Evolutionary conservation across 2,797 vertebrate genomes (phyloP), one percentile per base, ranked within the genome.

Genomic region (Mormyrops boulengeri): DNA sequence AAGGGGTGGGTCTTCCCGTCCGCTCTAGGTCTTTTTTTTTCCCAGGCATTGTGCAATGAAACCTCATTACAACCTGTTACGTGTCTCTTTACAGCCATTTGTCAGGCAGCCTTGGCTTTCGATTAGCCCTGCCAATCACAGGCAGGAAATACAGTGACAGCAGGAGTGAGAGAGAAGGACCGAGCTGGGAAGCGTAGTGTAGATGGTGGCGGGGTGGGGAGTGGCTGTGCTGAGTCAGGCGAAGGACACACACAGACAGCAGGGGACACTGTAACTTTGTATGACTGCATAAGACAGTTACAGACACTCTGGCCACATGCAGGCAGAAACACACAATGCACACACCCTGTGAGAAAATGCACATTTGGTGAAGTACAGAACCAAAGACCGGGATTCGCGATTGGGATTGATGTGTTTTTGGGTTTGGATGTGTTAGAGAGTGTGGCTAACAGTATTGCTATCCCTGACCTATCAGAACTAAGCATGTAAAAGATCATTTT

Each of bases 1-100:
- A 98, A 98, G 90, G 98, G 98, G 98, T 99, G 89, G 95, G 97
- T 94, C 7, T 19, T 2, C 2, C 26, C 4, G 1, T 9, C 3
- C 5, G 1, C 30, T 26, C 19, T 6, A 2, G 17, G 34, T 50
- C 44, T 49, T 53, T 34, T 30, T 52, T 14, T 19, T 2, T 50
- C 7, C 82, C 66, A 69, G 66, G 30, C 66, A 69, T 85, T n/a
- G 44, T 85, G 82, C 4, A 1, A 49, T 11, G 49, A 52, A 85
- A 49, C 82, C 49, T 52, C 82, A 22, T 85, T 85, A 52, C 44
- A 44, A 44, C 41, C 47, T 49, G 82, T 85, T 50, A 82, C 34
- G 50, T 14, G 6, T 85, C 22, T 85, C 88, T 17, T 77, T 66
- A 9, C 60, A 38, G 49, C 38, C 30, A 53, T 49, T 49, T 85